Base-by-base conservation (phyloP, 2,113 vertebrate genomes). In the Microtus pennsylvanicus region DNA sequence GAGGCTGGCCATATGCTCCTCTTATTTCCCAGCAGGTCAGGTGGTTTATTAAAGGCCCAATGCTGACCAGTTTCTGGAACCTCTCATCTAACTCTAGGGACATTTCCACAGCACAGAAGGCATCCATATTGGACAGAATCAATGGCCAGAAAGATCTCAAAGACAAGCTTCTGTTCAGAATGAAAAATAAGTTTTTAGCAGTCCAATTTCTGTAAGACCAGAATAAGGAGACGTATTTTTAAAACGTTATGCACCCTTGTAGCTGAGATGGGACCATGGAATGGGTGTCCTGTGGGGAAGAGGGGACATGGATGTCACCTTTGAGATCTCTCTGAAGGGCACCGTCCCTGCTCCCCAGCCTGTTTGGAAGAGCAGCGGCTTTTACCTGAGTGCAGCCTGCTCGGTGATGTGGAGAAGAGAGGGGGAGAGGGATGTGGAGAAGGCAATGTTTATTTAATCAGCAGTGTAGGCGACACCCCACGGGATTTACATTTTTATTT, bases 401-500 rank as follows among this genome's bases (percentile, higher is more conserved):
- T 92, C 65, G 52, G 0, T 35, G 86, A 42, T 76, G 80, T 21
- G 19, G 55, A 78, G n/a, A 63, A 65, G 78, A 50, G 30, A 24
- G 6, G 30, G 38, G 38, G 3, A 14, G 69, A 74, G 67, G n/a
- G 12, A 58, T 26, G 67, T 21, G 19, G 38, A 11, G 35, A 28
- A 85, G 50, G 26, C 81, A 42, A 61, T 92, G 50, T 81, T 96
- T 96, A 91, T 87, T 91, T 92, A 78, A 47, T 83, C 78, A 90
- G 58, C 21, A 47, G 89, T 85, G 33, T 12, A 86, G 93, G 81
- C 72, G 81, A 80, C 12, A 38, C 91, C 90, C 75, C 35, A 85
- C 72, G 88, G 45, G 92, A 91, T 93, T 96, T 93, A 93, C 55
- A 95, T 96, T 94, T 97, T 90, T 33, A 80, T 92, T 95, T 90